Evolutionary conservation across 2,888 invertebrate genomes (phyloP).

Genomic region (Andrena chrysosceles): DNA sequence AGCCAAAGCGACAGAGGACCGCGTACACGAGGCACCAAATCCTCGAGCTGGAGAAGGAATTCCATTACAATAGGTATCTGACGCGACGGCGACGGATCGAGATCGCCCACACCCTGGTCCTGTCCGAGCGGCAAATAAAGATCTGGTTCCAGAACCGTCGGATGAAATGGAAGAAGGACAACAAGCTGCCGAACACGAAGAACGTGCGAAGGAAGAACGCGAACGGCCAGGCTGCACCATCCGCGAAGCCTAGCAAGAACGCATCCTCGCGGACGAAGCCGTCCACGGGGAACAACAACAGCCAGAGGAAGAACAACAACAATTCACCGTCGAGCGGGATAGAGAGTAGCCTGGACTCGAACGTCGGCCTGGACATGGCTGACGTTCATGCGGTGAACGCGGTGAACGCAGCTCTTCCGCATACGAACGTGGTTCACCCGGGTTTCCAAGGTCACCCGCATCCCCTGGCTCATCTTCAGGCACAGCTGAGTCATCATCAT

Average conservation of each 20-base stretch:
- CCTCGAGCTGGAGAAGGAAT: conserved; percentile 98
- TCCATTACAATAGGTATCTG: conserved; percentile 98
- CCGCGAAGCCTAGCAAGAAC: conserved; percentile 76
- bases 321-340: conserved; percentile 82
- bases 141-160: conserved; percentile 95
- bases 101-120: conserved; percentile 97
- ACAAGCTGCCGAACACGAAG: conserved; percentile 95
- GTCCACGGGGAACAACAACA: conserved; percentile 86
- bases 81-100: conserved; percentile 98
- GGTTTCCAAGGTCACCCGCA: conserved; percentile 82
- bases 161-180: conserved; percentile 95
- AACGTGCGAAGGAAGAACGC: conserved; percentile 88
- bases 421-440: conserved; percentile 76
- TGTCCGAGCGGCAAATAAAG: conserved; percentile 96
- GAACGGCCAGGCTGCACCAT: conserved; percentile 82
- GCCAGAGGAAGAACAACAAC: conserved; percentile 88
- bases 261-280: conserved; percentile 68
- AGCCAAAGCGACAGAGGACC: conserved; percentile 97
- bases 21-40: conserved; percentile 99
- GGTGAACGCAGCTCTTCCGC: conserved; percentile 75
- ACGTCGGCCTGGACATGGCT: conserved; percentile 78
- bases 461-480: conserved; percentile 85
- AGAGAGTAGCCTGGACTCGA: conserved; percentile 81
- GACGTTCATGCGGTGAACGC: conserved; percentile 81
- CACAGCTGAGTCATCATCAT: conserved; percentile 83